Evolutionary conservation across 2,113 vertebrate genomes (phyloP).

Genomic region (Grammomys dolichurus): DNA sequence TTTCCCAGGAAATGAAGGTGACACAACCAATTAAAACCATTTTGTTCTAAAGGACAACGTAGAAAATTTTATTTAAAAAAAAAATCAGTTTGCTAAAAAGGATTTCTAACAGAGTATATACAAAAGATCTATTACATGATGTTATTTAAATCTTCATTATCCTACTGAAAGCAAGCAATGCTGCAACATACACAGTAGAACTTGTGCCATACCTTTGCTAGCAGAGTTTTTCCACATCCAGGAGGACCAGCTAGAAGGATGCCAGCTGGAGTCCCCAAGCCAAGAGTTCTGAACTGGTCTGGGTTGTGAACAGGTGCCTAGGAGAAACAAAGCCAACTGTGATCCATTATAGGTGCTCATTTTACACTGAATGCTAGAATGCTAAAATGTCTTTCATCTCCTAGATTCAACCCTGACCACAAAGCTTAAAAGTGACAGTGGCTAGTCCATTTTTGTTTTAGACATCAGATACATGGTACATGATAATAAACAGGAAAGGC

Average conservation of each 20-base stretch:
- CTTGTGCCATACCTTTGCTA: slow-evolving; percentile 92
- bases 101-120: not conserved
- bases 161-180: not conserved
- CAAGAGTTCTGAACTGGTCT: slow-evolving; percentile 93
- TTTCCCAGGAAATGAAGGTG: not conserved
- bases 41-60: not conserved
- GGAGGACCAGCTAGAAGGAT: slow-evolving; percentile 96
- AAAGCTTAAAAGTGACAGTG: not conserved
- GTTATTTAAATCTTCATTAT: not conserved
- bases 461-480: not conserved
- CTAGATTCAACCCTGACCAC: not conserved
- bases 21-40: not conserved
- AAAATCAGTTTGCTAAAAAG: not conserved
- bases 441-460: not conserved
- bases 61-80: not conserved
- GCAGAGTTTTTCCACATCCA: slow-evolving; percentile 96
- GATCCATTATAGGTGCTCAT: not conserved
- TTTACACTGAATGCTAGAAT: not conserved
- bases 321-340: not conserved
- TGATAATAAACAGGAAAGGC: not conserved
- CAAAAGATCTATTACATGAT: not conserved
- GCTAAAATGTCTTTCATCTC: not conserved
- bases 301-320: slow-evolving; percentile 95
- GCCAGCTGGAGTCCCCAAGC: slow-evolving; percentile 94
- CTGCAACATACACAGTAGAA: not conserved